Percentiles rank a stretch among this genome's conserved stretches.
Conservation (phyloP, 2,888 invertebrate species). For the Phlogophora meticulosa region DNA sequence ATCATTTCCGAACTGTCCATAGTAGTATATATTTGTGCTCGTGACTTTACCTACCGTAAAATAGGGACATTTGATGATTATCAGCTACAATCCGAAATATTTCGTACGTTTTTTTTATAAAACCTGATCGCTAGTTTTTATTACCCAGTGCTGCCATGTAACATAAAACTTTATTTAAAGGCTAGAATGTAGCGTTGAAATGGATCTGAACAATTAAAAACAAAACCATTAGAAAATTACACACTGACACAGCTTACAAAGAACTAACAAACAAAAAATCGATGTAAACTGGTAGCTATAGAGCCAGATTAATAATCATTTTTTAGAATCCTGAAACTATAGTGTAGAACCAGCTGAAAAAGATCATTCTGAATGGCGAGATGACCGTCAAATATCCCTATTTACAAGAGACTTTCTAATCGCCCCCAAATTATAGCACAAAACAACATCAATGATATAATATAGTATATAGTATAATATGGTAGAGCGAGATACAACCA, state of each 20-base stretch:
- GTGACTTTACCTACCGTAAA: background rate
- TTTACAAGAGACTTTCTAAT: background rate
- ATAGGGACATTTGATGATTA: background rate
- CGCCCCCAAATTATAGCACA: background rate
- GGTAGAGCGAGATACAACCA: slow-evolving; percentile 6
- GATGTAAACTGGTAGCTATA: no score
- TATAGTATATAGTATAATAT: slow-evolving; percentile 3
- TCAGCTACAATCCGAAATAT: no score
- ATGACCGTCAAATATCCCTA: background rate
- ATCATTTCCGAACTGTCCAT: no score
- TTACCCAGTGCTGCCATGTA: no score
- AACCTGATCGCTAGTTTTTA: background rate
- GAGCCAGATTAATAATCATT: background rate
- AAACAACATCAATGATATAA: slow-evolving; percentile 17
- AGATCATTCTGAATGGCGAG: background rate
- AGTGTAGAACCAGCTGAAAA: no score
- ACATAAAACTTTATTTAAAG: no score
- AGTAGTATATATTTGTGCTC: no score
- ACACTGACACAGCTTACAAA: background rate
- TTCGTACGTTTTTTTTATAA: no score
- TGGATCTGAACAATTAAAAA: background rate
- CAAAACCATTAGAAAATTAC: background rate
- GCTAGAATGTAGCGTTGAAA: no score
- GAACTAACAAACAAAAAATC: background rate
- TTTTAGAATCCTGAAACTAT: background rate